A percentile compares a stretch with the other conserved stretches of the same genome.
Conservation (phyloP, 2,888 invertebrate species). For the Hetaerina titia region DNA sequence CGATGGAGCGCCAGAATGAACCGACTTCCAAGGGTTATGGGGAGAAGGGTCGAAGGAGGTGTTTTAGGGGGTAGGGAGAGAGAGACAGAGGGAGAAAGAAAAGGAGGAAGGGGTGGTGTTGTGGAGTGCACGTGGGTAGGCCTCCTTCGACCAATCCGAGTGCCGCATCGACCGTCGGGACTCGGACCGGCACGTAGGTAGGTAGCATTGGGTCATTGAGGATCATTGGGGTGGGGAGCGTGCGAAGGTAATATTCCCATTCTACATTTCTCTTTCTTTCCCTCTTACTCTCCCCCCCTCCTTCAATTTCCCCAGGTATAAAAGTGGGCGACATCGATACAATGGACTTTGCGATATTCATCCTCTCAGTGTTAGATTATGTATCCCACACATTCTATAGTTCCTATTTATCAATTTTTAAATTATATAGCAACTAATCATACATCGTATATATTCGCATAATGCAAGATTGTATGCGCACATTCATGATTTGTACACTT, state of each 20-base stretch:
- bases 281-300: neutral
- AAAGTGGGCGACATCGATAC: neutral
- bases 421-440: no score
- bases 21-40: neutral
- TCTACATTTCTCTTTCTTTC: neutral
- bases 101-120: neutral
- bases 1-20: conserved; percentile 23
- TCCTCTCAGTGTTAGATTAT: neutral
- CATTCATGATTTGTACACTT: no score
- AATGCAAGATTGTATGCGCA: no score
- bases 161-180: conserved; percentile 50
- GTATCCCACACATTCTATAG: no score
- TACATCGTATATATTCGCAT: no score
- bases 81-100: neutral
- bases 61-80: neutral
- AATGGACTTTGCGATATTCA: neutral
- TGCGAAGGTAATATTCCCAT: conserved; percentile 2
- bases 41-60: neutral
- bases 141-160: conserved; percentile 41
- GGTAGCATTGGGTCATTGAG: conserved; percentile 54
- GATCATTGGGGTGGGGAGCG: neutral
- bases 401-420: no score
- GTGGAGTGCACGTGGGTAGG: conserved; percentile 46
- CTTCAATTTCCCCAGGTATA: neutral
- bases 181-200: neutral